Evolutionary conservation across 2,888 invertebrate species (phyloP), one percentile per base, ranked within the genome.

Genomic region (Lucinisca nassula): DNA sequence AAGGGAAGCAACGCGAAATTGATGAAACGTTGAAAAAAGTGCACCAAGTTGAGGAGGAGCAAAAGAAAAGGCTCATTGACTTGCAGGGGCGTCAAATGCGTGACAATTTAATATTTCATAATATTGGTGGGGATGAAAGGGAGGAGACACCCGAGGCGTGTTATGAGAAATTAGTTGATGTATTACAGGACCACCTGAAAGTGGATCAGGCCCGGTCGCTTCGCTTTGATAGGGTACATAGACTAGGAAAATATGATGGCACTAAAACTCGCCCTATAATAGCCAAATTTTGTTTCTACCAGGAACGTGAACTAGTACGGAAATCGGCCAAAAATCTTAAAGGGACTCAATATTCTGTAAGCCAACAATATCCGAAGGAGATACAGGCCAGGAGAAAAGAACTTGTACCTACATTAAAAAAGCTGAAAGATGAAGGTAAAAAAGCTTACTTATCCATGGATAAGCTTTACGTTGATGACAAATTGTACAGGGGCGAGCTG

Each of bases 391-490:
- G 8, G n/a, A 27, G 75, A 75, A 75, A 17, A 51, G 38, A 51
- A n/a, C 75, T 75, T 1, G 51, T 75, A 17, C 75, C 75, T 0
- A 51, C 51, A 21, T 51, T 75, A 51, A 75, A 75, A 38, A 4
- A 75, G 32, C 51, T 51, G 8, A 49, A 51, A 17, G 8, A 17
- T 3, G 17, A 67, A 1, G 67, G 67, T 21, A 32, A 32, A 35
- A 35, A 67, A 4, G 67, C 67, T 17, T 67, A 67, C 24, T 40
- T 72, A 30, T 61, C 27, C 2, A 40, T 72, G 2, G 84, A 78
- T 27, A 76, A 73, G 37, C 38, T 82, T 8, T 82, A 76, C 37
- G 76, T 82, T 35, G 32, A 82, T 27, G 76, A 67, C 30, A 40
- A 37, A 17, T 45, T 82, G 21, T 82, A 74, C 67, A 58, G n/a